Evolutionary conservation across 2,888 invertebrate genomes (phyloP).

Genomic region (Macroteleia sp.): DNA sequence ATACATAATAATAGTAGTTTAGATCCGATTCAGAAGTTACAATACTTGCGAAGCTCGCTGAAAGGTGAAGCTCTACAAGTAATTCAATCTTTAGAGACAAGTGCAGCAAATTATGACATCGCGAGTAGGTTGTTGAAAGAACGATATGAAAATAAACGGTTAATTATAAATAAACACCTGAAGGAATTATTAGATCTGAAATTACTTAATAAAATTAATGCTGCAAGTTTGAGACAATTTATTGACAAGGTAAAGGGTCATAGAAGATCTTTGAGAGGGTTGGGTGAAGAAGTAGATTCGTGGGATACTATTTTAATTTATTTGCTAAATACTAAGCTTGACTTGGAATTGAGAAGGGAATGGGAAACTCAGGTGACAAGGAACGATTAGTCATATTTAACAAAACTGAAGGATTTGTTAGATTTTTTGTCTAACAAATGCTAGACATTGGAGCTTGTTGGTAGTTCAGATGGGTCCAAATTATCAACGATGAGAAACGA

Average conservation of each 20-base stretch:
- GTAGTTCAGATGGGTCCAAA: not conserved
- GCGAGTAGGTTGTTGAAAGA: conserved; percentile 36
- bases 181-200: conserved; percentile 54
- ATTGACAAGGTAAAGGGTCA: conserved; percentile 53
- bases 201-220: conserved; percentile 39
- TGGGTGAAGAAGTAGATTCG: conserved; percentile 65
- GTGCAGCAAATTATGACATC: conserved; percentile 51
- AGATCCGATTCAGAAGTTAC: conserved; percentile 44
- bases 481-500: not conserved
- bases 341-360: conserved; percentile 61
- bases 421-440: conserved; percentile 1
- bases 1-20: conserved; percentile 43
- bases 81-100: conserved; percentile 36
- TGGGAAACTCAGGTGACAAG: conserved; percentile 61
- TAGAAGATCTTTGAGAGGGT: conserved; percentile 58
- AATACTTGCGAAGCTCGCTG: conserved; percentile 43
- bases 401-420: conserved; percentile 1
- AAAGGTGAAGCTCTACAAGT: conserved; percentile 46
- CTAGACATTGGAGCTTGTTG: conserved; percentile 1
- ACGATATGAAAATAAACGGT: conserved; percentile 60
- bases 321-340: conserved; percentile 67
- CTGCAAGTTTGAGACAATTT: conserved; percentile 50
- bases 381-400: not conserved
- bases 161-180: conserved; percentile 64
- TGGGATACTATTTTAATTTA: conserved; percentile 70